phyloP scores from a whole-genome alignment of 2,797 vertebrate genomes.

The Botia almorhae region DNA sequence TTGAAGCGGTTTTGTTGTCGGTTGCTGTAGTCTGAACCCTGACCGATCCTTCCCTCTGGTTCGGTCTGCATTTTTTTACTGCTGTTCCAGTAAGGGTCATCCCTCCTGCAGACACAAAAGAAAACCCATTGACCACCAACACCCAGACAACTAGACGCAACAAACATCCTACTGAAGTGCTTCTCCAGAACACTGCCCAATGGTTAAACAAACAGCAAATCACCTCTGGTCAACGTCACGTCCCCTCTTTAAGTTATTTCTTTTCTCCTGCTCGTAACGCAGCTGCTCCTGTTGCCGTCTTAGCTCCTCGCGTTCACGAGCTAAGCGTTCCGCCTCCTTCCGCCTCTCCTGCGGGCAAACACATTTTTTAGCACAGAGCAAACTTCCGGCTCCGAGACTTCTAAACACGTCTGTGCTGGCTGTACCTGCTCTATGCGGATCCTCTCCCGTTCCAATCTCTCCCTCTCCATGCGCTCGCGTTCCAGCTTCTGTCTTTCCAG shows the following conservation, averaged over 20 bases:
- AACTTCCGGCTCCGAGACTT: neutral
- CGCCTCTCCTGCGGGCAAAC: constrained; percentile 84
- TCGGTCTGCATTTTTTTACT: constrained; percentile 91
- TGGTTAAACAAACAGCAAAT: neutral
- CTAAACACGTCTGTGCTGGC: neutral
- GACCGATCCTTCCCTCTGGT: constrained; percentile 85
- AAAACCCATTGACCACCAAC: neutral
- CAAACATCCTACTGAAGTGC: no score
- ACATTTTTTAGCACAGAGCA: neutral
- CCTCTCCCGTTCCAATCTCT: constrained; percentile 92
- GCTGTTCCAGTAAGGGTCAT: constrained; percentile 92
- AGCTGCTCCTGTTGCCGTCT: constrained; percentile 95
- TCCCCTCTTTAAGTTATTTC: constrained; percentile 92
- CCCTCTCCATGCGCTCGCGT: constrained; percentile 89
- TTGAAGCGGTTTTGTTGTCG: constrained; percentile 91
- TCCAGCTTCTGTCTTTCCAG: constrained; percentile 89
- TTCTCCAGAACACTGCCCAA: no score
- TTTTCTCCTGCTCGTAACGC: constrained; percentile 95
- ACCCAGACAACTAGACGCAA: no score
- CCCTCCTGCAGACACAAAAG: constrained; percentile 78
- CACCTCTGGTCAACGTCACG: constrained; percentile 95
- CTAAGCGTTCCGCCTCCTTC: constrained; percentile 95
- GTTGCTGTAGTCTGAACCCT: constrained; percentile 88
- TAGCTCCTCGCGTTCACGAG: constrained; percentile 93
- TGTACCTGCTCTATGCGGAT: constrained; percentile 96